Evolutionary conservation across 2,797 vertebrate species (phyloP).

Genomic region (Steatocranus sp.): DNA sequence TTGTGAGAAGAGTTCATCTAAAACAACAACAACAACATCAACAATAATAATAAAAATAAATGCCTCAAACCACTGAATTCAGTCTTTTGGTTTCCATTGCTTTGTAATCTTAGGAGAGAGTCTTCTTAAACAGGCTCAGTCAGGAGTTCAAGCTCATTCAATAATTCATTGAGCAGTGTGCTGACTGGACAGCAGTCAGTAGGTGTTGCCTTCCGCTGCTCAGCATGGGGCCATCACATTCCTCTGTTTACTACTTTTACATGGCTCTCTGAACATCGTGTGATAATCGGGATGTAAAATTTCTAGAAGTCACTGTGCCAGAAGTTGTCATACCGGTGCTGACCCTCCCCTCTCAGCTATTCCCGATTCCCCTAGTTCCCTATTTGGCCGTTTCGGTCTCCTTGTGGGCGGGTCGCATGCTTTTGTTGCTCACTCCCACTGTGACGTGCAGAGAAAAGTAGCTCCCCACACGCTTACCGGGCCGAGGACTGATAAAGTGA

Average conservation of each 20-base stretch:
- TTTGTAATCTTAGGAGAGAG: neutral
- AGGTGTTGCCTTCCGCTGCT: neutral
- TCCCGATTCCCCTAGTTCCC: constrained; percentile 2
- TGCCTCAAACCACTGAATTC: neutral
- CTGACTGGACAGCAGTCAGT: neutral
- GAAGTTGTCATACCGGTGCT: neutral
- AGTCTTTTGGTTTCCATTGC: neutral
- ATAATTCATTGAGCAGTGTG: constrained; percentile 12
- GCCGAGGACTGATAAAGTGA: neutral
- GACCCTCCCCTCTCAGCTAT: neutral
- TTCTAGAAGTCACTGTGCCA: neutral
- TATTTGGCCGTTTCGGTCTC: constrained; percentile 34
- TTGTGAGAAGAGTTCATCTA: neutral
- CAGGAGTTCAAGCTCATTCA: constrained; percentile 3
- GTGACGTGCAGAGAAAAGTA: constrained; percentile 39
- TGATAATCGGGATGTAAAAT: neutral
- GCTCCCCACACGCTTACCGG: neutral
- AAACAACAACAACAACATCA: neutral
- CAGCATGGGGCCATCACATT: neutral
- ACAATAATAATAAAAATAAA: neutral
- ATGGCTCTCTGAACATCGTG: neutral
- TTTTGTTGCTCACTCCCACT: constrained; percentile 1
- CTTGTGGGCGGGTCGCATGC: constrained; percentile 19
- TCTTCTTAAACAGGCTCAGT: neutral
- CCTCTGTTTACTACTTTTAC: neutral